phyloP scores from a whole-genome alignment of 2,113 vertebrate species.

The Euleptes europaea region DNA sequence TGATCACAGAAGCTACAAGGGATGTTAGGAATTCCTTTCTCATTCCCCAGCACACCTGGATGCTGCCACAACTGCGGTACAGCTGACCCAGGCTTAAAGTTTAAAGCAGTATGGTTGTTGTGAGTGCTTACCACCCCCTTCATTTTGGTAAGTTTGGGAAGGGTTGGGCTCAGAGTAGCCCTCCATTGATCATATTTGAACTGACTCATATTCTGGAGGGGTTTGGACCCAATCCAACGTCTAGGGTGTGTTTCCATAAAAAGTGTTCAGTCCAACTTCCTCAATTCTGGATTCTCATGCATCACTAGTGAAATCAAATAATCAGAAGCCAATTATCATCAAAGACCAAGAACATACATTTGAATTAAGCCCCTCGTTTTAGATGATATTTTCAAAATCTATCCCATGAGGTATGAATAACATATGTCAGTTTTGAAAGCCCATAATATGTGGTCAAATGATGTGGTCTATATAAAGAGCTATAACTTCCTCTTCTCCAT shows the following conservation, averaged over 20 bases:
- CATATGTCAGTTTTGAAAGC: background rate
- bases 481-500: too few relatives aligned
- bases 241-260: background rate
- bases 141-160: too few relatives aligned
- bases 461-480: too few relatives aligned
- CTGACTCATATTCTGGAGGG: background rate
- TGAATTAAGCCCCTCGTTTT: background rate
- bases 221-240: background rate
- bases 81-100: too few relatives aligned
- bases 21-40: too few relatives aligned
- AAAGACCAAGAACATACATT: background rate
- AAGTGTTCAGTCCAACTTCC: background rate
- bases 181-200: background rate
- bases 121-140: too few relatives aligned
- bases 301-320: background rate
- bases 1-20: too few relatives aligned
- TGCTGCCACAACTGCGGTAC: too few relatives aligned
- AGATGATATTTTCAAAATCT: background rate
- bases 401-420: background rate
- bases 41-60: too few relatives aligned
- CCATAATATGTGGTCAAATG: background rate
- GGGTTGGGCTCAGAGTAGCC: too few relatives aligned
- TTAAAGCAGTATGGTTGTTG: too few relatives aligned
- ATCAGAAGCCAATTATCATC: background rate
- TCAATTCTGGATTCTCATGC: background rate